phyloP scores from a whole-genome alignment of 2,888 invertebrate species.

The Rhabditoides inermis region DNA sequence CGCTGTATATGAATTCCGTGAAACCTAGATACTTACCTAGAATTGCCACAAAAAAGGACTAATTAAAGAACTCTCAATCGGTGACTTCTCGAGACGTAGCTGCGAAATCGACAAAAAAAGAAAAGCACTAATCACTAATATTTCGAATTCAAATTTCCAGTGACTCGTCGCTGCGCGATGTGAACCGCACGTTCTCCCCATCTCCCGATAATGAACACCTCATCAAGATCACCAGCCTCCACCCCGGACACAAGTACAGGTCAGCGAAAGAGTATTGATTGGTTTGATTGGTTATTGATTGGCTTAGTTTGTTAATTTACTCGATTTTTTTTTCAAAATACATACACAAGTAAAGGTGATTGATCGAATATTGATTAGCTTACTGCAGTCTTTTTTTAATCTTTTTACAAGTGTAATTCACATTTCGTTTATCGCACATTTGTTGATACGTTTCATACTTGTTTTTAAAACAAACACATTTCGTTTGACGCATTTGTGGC shows the following conservation, averaged over 20 bases:
- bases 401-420: too few relatives aligned
- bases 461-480: too few relatives aligned
- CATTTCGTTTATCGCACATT: too few relatives aligned
- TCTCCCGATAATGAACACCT: constrained; percentile 28
- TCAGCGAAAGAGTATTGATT: background rate
- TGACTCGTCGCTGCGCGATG: constrained; percentile 33
- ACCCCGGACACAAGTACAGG: constrained; percentile 45
- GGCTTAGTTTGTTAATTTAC: background rate
- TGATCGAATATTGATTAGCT: background rate
- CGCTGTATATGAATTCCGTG: too few relatives aligned
- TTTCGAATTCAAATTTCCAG: constrained; percentile 18
- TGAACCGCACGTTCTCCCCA: constrained; percentile 42
- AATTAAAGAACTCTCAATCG: constrained; percentile 4
- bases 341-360: too few relatives aligned
- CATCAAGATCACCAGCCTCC: constrained; percentile 42
- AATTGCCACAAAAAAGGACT: too few relatives aligned
- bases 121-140: too few relatives aligned
- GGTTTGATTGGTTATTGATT: background rate
- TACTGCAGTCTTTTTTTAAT: background rate
- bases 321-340: background rate
- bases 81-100: background rate
- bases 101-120: too few relatives aligned
- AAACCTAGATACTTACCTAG: too few relatives aligned
- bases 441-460: too few relatives aligned
- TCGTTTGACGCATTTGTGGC: too few relatives aligned